Percentiles rank a stretch among this genome's conserved stretches.
Evolutionary conservation across 2,888 invertebrate species (phyloP).

Genomic region (Drepanosiphum platanoidis): DNA sequence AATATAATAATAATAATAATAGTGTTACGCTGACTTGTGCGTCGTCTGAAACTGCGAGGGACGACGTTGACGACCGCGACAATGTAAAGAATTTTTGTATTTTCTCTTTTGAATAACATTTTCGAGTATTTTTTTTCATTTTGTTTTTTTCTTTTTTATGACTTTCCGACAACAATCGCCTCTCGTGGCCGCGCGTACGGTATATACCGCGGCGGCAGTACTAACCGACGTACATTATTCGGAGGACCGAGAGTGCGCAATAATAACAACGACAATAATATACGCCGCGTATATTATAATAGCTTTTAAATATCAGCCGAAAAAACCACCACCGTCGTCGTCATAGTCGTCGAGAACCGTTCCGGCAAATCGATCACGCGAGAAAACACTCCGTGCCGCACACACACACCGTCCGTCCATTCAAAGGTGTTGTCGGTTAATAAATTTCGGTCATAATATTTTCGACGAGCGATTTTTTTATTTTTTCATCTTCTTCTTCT

Average conservation of each 20-base stretch:
- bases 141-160: not conserved
- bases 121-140: slow-evolving; percentile 2
- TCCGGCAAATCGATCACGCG: not conserved
- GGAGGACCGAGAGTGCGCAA: not conserved
- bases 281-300: not conserved
- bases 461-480: no score
- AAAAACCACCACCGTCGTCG: not conserved
- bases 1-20: slow-evolving; percentile 35
- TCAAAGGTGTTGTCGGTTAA: no score
- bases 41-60: slow-evolving; percentile 34
- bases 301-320: not conserved
- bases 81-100: slow-evolving; percentile 21
- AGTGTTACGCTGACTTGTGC: not conserved
- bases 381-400: not conserved
- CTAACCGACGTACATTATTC: not conserved
- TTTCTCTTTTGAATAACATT: slow-evolving; percentile 15
- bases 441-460: no score
- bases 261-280: not conserved
- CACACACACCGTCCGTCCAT: not conserved
- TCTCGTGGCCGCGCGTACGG: not conserved
- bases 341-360: not conserved
- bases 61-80: slow-evolving; percentile 14
- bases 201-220: no score
- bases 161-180: slow-evolving; percentile 9
- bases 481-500: not conserved